Percentiles rank a stretch among this genome's conserved stretches.
Evolutionary conservation across 1,140 invertebrate genomes (phyloP).

Genomic region (Drosophila pectinifera): DNA sequence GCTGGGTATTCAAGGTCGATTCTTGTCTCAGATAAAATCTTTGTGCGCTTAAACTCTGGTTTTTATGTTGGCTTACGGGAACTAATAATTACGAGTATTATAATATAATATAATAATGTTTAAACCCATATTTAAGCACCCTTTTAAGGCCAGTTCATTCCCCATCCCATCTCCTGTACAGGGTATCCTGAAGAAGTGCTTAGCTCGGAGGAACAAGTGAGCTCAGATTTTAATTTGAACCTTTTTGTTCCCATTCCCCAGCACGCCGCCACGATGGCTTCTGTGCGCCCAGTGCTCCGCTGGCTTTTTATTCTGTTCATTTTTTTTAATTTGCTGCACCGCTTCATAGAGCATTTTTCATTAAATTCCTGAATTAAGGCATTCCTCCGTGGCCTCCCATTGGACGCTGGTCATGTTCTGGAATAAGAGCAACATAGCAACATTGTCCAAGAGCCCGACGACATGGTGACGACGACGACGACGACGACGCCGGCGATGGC

Average conservation of each 20-base stretch:
- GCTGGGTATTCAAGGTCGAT: too few relatives aligned
- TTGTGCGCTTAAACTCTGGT: too few relatives aligned
- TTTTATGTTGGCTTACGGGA: too few relatives aligned
- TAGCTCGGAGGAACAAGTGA: conserved; percentile 47
- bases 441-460: conserved; percentile 71
- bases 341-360: conserved; percentile 83
- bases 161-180: not conserved
- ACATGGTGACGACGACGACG: conserved; percentile 68
- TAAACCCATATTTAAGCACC: not conserved
- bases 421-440: conserved; percentile 81
- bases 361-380: conserved; percentile 83
- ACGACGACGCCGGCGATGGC: conserved; percentile 14
- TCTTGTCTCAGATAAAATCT: too few relatives aligned
- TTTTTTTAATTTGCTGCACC: conserved; percentile 74
- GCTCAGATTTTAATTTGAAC: conserved; percentile 77
- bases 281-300: conserved; percentile 64
- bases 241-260: conserved; percentile 58
- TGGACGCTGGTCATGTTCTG: conserved; percentile 72
- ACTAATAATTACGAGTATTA: too few relatives aligned
- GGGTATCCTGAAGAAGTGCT: conserved; percentile 22
- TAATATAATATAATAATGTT: too few relatives aligned
- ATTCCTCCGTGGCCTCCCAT: conserved; percentile 64
- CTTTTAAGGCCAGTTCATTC: not conserved
- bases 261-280: conserved; percentile 37
- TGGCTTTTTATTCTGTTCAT: conserved; percentile 8